Base-by-base conservation (phyloP, 2,113 vertebrate genomes). In the Quiscalus mexicanus region DNA sequence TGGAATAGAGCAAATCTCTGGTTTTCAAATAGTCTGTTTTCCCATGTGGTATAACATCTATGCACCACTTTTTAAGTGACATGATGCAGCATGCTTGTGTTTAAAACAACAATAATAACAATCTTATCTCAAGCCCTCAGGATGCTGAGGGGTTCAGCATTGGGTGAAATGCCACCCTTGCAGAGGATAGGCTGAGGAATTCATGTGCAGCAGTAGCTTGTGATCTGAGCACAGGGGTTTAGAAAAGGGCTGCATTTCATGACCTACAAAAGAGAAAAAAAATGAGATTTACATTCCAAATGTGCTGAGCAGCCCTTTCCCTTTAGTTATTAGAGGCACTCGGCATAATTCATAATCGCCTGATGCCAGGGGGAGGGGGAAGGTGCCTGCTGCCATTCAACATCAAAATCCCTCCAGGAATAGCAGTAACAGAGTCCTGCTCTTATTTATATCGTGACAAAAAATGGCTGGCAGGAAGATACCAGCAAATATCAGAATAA, bases 241-340 rank as follows among this genome's bases (percentile, higher is more conserved):
- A 94, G 74, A 92, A 94, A 75, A 96, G 88, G 86, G 69, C 86
- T 92, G 93, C 83, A 71, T 92, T 96, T 96, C 88, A 79, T 95
- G 96, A 97, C 96, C 95, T 96, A 95, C 65, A 96, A 96, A 97
- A 96, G 83, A 93, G 77, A 74, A 92, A 97, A 97, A 96, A 95
- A 95, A 94, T 5, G 88, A 92, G 92, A 96, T 97, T 96, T 96
- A 92, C 96, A 94, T 95, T 96, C 90, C 83, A 95, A 97, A 96
- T 93, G 92, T 95, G 96, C 96, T 95, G 96, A 97, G 88, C 95
- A 94, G 95, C 62, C 93, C 73, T 92, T 96, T 96, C 88, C 76
- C 95, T 89, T 95, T 64, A 84, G 95, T 94, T 94, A 94, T 96
- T 95, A 93, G 77, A 95, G 83, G 80, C 73, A 91, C 53, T 93